Evolutionary conservation across 2,797 vertebrate genomes (phyloP).

Genomic region (Ctenopoma multispine): DNA sequence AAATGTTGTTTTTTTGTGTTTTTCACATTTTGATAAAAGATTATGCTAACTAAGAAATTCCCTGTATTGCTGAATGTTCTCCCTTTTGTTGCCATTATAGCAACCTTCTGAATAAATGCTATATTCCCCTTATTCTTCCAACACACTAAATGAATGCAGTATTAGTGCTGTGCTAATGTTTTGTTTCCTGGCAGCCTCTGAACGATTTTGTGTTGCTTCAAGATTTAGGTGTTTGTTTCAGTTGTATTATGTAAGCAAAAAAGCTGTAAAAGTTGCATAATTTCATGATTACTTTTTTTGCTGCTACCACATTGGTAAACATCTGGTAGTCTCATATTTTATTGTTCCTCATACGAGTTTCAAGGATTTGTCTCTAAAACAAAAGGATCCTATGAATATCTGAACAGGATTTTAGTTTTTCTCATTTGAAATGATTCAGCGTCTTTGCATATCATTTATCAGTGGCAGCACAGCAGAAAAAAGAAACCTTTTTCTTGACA

Average conservation of each 20-base stretch:
- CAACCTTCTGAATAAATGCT: slow-evolving; percentile 13
- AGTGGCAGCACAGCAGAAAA: neutral
- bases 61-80: slow-evolving; percentile 45
- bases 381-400: neutral
- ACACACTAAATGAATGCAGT: slow-evolving; percentile 1
- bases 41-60: slow-evolving; percentile 52
- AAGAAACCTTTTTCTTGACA: too few relatives aligned
- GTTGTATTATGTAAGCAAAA: slow-evolving; percentile 19
- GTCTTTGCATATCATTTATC: neutral
- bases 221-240: slow-evolving; percentile 8
- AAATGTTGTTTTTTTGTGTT: slow-evolving; percentile 56
- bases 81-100: slow-evolving; percentile 11
- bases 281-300: slow-evolving; percentile 13
- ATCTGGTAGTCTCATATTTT: neutral
- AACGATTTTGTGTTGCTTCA: slow-evolving; percentile 8
- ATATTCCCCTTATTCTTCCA: slow-evolving; percentile 30
- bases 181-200: neutral
- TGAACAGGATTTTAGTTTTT: slow-evolving; percentile 9
- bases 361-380: slow-evolving; percentile 6
- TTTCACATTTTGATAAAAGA: slow-evolving; percentile 53
- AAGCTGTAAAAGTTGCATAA: slow-evolving; percentile 5
- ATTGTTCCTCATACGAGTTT: slow-evolving; percentile 31
- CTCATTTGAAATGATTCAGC: neutral
- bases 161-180: neutral
- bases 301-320: slow-evolving; percentile 21